Evolutionary conservation across 2,113 vertebrate genomes (phyloP).

Genomic region (Eudyptes chrysolophus): DNA sequence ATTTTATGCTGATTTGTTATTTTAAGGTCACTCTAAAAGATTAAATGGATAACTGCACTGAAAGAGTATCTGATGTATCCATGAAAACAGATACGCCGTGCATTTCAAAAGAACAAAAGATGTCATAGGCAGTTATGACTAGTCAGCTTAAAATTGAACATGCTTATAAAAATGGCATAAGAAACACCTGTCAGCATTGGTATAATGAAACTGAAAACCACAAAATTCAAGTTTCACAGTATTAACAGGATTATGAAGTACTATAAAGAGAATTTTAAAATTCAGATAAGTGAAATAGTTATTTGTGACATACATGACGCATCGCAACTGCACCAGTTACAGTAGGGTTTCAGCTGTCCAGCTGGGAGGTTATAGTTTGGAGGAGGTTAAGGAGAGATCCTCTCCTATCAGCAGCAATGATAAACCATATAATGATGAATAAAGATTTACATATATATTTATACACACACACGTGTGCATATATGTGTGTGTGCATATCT

Average conservation of each 20-base stretch:
- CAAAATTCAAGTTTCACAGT: background rate
- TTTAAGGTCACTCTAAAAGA: background rate
- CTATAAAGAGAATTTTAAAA: background rate
- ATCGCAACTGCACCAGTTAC: background rate
- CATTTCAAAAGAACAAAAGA: constrained; percentile 3
- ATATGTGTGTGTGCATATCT: background rate
- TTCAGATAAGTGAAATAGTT: background rate
- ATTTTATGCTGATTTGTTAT: background rate
- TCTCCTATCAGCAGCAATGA: background rate
- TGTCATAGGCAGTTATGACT: background rate
- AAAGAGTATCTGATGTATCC: background rate
- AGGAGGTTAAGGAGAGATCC: background rate
- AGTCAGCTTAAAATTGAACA: background rate
- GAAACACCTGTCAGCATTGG: background rate
- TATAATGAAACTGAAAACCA: background rate
- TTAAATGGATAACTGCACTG: background rate
- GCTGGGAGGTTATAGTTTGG: background rate
- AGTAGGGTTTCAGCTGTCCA: background rate
- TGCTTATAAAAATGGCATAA: background rate
- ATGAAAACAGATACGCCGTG: background rate
- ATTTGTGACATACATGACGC: background rate
- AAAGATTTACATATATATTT: background rate
- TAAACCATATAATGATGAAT: background rate
- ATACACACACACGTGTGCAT: background rate
- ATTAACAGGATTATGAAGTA: background rate